A percentile compares a stretch with the other conserved stretches of the same genome.
These are phyloP conservation scores for Lamellibrachia luymesi DNA, from an alignment of 1,140 invertebrate species.

Conservation along the genomic window DNA sequence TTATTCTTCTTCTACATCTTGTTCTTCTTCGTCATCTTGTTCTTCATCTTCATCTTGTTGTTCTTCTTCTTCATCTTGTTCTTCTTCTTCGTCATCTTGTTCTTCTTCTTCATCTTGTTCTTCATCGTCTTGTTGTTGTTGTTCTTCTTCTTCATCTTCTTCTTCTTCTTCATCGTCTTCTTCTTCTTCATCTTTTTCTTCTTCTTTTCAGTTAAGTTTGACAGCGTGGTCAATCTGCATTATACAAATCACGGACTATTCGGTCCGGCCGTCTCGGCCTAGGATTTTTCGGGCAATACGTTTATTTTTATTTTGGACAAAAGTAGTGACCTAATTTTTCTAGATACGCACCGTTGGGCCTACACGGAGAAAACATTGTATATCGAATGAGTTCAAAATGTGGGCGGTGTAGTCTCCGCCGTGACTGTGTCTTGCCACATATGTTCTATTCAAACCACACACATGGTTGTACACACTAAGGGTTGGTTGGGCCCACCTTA, in stretches of 20 bases:
- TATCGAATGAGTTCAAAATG: not conserved
- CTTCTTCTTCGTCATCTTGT: conserved; percentile 23
- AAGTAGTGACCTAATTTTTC: not conserved
- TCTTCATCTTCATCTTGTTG: not conserved
- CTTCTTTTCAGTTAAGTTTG: not conserved
- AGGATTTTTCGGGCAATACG: no score
- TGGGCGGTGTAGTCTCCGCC: no score
- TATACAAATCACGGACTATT: no score
- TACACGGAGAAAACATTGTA: not conserved
- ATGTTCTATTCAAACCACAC: no score
- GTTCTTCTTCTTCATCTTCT: not conserved
- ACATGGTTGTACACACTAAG: no score
- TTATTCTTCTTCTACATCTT: not conserved
- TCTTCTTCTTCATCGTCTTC: not conserved
- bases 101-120: not conserved
- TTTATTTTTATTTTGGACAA: not conserved
- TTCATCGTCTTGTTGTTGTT: not conserved
- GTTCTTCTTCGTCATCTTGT: not conserved
- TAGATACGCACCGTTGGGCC: no score
- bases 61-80: no score
- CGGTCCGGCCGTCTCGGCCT: no score
- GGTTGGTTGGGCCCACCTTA: no score
- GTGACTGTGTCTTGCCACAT: no score
- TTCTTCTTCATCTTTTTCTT: no score
- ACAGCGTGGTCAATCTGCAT: no score